Evolutionary conservation across 2,797 vertebrate species (phyloP), one percentile per base, ranked within the genome.

Genomic region (Anniella stebbinsi): DNA sequence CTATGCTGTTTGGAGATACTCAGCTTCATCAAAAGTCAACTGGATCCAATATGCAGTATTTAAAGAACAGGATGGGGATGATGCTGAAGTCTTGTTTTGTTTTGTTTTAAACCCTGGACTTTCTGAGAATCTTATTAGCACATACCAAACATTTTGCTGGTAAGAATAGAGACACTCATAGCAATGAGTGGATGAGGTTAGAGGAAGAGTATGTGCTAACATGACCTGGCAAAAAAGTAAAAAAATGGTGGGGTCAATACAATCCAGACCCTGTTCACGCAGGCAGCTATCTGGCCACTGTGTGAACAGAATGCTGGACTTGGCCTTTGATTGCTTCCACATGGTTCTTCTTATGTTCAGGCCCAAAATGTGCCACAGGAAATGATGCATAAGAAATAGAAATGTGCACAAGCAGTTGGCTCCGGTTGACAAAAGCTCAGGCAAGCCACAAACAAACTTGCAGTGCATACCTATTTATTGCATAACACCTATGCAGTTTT

Each of bases 1-100:
- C 91, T 85, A 88, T 92, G 91, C 93, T 88, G 83, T 89, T 95
- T 87, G 92, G 93, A 96, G 93, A 94, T 88, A 87, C 85, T 88
- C 90, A 90, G 80, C 88, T 88, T 36, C 48, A 28, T 57, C 4
- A 1, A 36, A 45, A 36, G 84, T 75, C 85, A 92, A 86, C 36
- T 86, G 41, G 21, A 78, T 54, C 75, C 89, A 48, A 63, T 66
- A 36, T 45, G 77, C 84, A 86, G 66, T 13, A 88, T 88, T 67
- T 54, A 73, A 2, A 9, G 18, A 25, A 88, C 60, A 1, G 87
- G 60, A 63, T 48, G 2, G 51, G 73, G 80, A 25, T 23, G 30
- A 33, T 87, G 38, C 82, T 76, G 66, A 13, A 21, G 28, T 38
- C 90, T 80, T 90, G 69, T 83, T 89, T 83, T 11, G 23, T 9